Percentiles rank a stretch among this genome's conserved stretches.
These are phyloP conservation scores for Laothoe populi DNA, from an alignment of 2,888 invertebrate genomes.

Conservation along the genomic window DNA sequence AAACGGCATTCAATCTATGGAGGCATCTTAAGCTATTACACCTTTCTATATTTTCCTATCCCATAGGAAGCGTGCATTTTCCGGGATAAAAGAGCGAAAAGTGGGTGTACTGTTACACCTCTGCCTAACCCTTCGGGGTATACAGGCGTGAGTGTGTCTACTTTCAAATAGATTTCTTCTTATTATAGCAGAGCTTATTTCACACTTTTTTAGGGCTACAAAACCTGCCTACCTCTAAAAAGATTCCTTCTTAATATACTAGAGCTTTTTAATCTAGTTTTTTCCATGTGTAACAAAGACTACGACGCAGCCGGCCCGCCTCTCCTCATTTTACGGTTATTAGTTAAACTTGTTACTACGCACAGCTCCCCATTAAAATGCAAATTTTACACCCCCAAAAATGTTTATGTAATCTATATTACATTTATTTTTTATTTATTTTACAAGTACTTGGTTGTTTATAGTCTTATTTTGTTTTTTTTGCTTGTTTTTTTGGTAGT, in stretches of 20 bases:
- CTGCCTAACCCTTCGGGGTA: no score
- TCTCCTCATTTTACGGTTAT: constrained; percentile 80
- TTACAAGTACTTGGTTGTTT: constrained; percentile 32
- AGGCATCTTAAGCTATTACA: no score
- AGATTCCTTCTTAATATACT: not conserved
- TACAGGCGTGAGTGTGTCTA: no score
- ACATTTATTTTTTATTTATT: constrained; percentile 59
- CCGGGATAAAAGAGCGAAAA: no score
- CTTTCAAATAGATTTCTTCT: no score
- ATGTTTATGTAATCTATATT: constrained; percentile 73
- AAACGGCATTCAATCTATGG: no score
- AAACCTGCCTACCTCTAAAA: not conserved
- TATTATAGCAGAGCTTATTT: no score
- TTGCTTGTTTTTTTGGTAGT: constrained; percentile 3
- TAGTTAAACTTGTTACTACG: constrained; percentile 82
- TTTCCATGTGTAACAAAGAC: constrained; percentile 30
- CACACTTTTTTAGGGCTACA: no score
- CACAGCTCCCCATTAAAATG: constrained; percentile 83
- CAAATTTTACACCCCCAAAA: constrained; percentile 79
- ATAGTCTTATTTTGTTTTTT: constrained; percentile 20
- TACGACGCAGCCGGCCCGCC: constrained; percentile 45
- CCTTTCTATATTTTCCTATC: no score
- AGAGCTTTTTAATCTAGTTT: constrained; percentile 33
- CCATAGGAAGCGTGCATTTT: no score
- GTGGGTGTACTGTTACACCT: no score